Evolutionary conservation across 2,888 invertebrate genomes (phyloP).

Genomic region (Furcula furcula): DNA sequence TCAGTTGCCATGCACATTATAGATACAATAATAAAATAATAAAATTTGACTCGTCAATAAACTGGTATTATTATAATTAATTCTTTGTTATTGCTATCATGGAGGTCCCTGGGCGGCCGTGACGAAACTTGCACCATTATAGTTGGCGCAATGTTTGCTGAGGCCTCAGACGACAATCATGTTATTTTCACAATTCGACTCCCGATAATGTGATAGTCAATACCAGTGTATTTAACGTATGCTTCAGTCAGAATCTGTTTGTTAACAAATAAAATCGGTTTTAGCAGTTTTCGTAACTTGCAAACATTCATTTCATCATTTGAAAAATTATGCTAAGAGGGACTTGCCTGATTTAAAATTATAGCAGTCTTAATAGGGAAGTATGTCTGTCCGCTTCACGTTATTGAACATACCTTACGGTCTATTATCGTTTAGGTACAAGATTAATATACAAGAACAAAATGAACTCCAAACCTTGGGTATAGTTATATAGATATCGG

Average conservation of each 20-base stretch:
- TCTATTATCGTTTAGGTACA: too few relatives aligned
- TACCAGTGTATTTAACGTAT: neutral
- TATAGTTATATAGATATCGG: too few relatives aligned
- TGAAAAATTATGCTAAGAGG: too few relatives aligned
- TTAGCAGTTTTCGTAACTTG: neutral
- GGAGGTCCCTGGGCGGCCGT: constrained; percentile 6
- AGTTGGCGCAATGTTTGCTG: constrained; percentile 9
- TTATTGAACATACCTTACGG: too few relatives aligned
- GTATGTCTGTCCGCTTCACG: too few relatives aligned
- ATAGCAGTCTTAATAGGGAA: too few relatives aligned
- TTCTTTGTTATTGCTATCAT: constrained; percentile 12
- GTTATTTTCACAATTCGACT: constrained; percentile 1
- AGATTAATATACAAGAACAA: too few relatives aligned
- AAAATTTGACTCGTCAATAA: neutral
- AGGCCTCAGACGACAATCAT: constrained; percentile 5
- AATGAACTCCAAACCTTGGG: too few relatives aligned
- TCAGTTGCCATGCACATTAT: neutral
- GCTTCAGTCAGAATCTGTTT: too few relatives aligned
- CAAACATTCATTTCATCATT: too few relatives aligned
- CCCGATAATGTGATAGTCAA: neutral
- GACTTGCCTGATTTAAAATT: too few relatives aligned
- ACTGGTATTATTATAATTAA: neutral
- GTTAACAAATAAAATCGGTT: neutral
- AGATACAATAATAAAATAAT: neutral
- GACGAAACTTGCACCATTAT: constrained; percentile 1